Base-by-base conservation (phyloP, 2,797 vertebrate genomes). In the Melanotaenia nigrans region DNA sequence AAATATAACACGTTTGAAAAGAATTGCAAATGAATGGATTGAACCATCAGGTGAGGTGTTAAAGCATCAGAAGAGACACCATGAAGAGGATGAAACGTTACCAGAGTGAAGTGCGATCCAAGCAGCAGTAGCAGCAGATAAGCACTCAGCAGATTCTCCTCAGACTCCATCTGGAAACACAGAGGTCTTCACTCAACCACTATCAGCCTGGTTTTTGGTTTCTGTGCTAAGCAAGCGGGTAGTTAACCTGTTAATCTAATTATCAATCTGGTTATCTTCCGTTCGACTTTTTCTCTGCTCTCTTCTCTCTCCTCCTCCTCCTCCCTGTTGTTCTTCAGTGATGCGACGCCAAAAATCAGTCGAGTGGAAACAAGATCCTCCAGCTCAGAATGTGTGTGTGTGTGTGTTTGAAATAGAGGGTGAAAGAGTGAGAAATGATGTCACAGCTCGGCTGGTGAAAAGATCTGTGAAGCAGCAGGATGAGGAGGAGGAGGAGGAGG, bases 81-180 rank as follows among this genome's bases (percentile, higher is more conserved):
- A 12, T 33, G 24, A 35, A 63, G 40, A 59, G 40, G 22, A 55
- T 56, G 47, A 22, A 16, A 5, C 14, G 11, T 69, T 77, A 72
- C 73, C 71, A 75, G 45, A 32, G 70, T 69, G 53, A 80, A 33
- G 33, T 67, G 68, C 0, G 83, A 81, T 59, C 83, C 83, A 1
- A 89, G 49, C 62, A 91, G 81, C 73, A 91, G 71, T 71, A 89
- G 79, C 82, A 90, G 65, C 72, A 90, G 71, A 22, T 79, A 87
- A 12, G 75, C 18, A 4, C 65, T 77, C 40, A 87, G 12, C 54
- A 85, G 68, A 53, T 90, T 90, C 32, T 89, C 88, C 36, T 89
- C 87, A 32, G 84, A 75, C 75, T 91, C 89, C 90, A 91, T 92
- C 83, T 30, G 60, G n/a, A 53, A 45, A 61, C 32, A 64, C 53